Percentiles rank a stretch among this genome's conserved stretches.
Evolutionary conservation across 2,888 invertebrate genomes (phyloP).

Genomic region (Gonocerus acuteangulatus): DNA sequence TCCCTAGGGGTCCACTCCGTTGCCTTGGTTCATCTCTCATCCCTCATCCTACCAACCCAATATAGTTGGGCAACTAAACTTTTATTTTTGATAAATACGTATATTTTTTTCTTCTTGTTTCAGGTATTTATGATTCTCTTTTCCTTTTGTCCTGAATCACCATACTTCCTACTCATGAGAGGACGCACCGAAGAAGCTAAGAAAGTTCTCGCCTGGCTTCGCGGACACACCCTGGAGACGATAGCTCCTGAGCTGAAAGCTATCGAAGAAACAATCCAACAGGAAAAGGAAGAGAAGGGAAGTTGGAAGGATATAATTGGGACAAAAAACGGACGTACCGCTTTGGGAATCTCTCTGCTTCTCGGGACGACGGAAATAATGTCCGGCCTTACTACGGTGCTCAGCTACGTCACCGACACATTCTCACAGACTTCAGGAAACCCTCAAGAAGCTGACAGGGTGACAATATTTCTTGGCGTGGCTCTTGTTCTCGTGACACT

Average conservation of each 20-base stretch:
- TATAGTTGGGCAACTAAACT: too few relatives aligned
- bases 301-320: conserved; percentile 31
- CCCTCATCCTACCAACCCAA: too few relatives aligned
- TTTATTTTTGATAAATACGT: too few relatives aligned
- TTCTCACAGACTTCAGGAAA: conserved; percentile 27
- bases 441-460: conserved; percentile 26
- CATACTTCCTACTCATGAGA: conserved; percentile 53
- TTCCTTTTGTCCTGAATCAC: conserved; percentile 51
- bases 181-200: conserved; percentile 42
- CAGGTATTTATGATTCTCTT: conserved; percentile 31
- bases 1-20: too few relatives aligned
- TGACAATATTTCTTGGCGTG: conserved; percentile 35
- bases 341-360: conserved; percentile 22
- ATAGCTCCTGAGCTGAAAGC: conserved; percentile 22
- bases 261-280: conserved; percentile 25
- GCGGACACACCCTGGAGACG: conserved; percentile 17
- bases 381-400: conserved; percentile 34
- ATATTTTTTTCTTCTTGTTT: background rate
- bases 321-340: conserved; percentile 31
- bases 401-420: conserved; percentile 35
- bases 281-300: conserved; percentile 28
- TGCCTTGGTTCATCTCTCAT: too few relatives aligned
- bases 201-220: conserved; percentile 32
- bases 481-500: conserved; percentile 34
- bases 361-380: conserved; percentile 30